Conservation (phyloP, 2,888 invertebrate species). For the Xylocampa areola region DNA sequence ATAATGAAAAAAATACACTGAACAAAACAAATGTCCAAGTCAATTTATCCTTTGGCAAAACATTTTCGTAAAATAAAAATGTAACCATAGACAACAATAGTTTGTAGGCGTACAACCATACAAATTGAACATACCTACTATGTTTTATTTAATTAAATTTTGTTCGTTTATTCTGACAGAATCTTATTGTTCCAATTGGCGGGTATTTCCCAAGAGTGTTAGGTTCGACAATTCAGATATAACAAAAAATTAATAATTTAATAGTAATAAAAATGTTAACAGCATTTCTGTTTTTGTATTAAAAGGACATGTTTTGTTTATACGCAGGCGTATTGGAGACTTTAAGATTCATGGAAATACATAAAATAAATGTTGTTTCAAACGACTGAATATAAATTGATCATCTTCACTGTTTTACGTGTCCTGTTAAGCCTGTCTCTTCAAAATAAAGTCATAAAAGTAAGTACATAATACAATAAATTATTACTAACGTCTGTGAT, state of each 20-base stretch:
- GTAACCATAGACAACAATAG: slow-evolving; percentile 17
- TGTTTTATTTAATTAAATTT: slow-evolving; percentile 54
- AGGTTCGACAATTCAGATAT: slow-evolving; percentile 33
- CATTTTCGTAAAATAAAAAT: slow-evolving; percentile 24
- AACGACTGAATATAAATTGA: slow-evolving; percentile 52
- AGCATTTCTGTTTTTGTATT: slow-evolving; percentile 31
- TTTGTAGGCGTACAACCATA: slow-evolving; percentile 10
- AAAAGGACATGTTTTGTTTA: slow-evolving; percentile 32
- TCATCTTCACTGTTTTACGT: slow-evolving; percentile 31
- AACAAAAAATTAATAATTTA: slow-evolving; percentile 16
- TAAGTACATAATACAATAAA: slow-evolving; percentile 36
- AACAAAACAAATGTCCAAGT: slow-evolving; percentile 18
- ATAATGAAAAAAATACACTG: slow-evolving; percentile 16
- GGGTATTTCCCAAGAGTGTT: slow-evolving; percentile 48
- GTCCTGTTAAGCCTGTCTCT: slow-evolving; percentile 15
- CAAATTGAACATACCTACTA: slow-evolving; percentile 34
- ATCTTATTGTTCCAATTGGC: slow-evolving; percentile 43
- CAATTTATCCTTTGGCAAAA: slow-evolving; percentile 11
- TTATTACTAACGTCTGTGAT: slow-evolving; percentile 11
- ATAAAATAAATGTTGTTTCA: slow-evolving; percentile 42
- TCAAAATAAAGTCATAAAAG: slow-evolving; percentile 48
- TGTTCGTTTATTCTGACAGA: slow-evolving; percentile 41
- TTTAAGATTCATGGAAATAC: slow-evolving; percentile 47
- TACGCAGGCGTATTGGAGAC: slow-evolving; percentile 11
- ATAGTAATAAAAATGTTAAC: slow-evolving; percentile 34